Evolutionary conservation across 1,140 invertebrate species (phyloP).

Genomic region (Eufriesea mexicana): DNA sequence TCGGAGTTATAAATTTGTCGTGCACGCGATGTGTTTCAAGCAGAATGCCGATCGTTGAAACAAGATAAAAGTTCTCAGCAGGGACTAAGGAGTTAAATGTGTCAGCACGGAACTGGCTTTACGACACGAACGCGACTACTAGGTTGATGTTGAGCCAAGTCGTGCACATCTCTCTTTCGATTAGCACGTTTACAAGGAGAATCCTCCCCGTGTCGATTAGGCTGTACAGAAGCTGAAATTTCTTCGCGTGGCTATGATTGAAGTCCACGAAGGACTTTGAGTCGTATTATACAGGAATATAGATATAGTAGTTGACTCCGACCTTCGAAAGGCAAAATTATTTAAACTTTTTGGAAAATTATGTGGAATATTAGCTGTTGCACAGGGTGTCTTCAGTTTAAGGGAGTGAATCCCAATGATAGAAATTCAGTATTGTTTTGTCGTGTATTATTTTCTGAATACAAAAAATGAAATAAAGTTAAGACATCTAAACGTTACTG

Average conservation of each 20-base stretch:
- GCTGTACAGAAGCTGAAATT: background rate
- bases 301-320: too few species aligned
- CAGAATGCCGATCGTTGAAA: background rate
- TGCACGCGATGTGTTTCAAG: background rate
- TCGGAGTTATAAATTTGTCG: background rate
- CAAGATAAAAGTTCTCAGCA: constrained; percentile 5
- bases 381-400: too few species aligned
- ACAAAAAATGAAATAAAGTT: too few species aligned
- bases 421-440: too few species aligned
- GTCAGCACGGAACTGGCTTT: constrained; percentile 21
- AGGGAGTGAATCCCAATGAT: too few species aligned
- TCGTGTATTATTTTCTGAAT: too few species aligned
- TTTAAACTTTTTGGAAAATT: too few species aligned
- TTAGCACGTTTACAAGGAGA: constrained; percentile 15
- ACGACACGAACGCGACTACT: constrained; percentile 4
- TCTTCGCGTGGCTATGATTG: background rate
- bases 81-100: constrained; percentile 8
- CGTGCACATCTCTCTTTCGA: constrained; percentile 11
- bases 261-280: background rate
- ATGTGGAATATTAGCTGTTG: too few species aligned
- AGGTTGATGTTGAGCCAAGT: constrained; percentile 18
- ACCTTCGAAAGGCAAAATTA: too few species aligned
- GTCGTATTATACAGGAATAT: too few species aligned
- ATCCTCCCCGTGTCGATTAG: background rate
- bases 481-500: too few species aligned